Evolutionary conservation across 2,888 invertebrate species (phyloP), one percentile per base, ranked within the genome.

Genomic region (Rhagium mordax): DNA sequence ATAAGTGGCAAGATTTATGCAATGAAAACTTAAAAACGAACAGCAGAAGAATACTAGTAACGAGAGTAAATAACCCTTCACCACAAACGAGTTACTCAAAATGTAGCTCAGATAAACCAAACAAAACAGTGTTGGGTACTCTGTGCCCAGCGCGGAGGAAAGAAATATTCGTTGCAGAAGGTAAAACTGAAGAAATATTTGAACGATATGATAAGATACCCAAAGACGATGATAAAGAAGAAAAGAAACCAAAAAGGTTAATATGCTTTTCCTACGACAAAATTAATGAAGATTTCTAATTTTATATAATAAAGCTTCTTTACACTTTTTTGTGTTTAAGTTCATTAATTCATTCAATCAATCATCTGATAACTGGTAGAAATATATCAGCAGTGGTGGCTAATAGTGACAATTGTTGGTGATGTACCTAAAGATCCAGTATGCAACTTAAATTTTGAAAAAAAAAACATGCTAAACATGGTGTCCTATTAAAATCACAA

Each of bases 91-190:
- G 13, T 33, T 49, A 20, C 16, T 55, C 62, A 47, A 41, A 33
- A 55, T 1, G 53, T 6, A 24, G 49, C 21, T 24, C 55, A 21
- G n/a, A 2, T 2, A 61, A 33, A 51, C 6, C 41, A 33, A 18
- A 4, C 4, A 70, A 55, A 64, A 60, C 62, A 0, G 68, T 72
- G 18, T 3, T 29, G 5, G 70, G 70, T 1, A 48, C 60, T 13
- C 47, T 73, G 24, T n/a, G 51, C 8, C 60, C 66, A 1, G 60
- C 48, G 1, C 15, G 13, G 1, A 59, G 59, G n/a, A 65, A 61
- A 55, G 73, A 73, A 53, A 49, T 70, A n/a, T 70, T 66, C 47
- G 33, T 73, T 18, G 73, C 66, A 13, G 59, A 55, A 66, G 33
- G 16, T 7, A 72, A 69, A 18, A 24, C 41, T 20, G 67, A 67